These are phyloP conservation scores for Menura novaehollandiae DNA, from an alignment of 2,113 vertebrate genomes.

Conservation along the genomic window DNA sequence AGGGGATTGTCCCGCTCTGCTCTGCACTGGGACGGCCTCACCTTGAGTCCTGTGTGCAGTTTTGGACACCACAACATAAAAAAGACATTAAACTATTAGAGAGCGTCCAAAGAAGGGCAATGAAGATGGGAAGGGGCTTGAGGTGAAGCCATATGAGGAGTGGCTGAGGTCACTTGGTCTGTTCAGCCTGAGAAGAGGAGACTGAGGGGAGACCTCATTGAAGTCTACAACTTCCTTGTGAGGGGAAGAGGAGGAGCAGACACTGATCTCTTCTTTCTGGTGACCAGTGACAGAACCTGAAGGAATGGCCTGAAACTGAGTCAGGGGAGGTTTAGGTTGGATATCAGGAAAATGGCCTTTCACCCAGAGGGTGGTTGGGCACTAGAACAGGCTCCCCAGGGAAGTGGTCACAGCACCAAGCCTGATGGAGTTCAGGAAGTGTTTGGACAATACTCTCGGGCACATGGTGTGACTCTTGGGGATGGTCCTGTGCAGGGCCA, in stretches of 20 bases:
- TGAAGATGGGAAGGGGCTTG: background rate
- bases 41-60: background rate
- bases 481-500: no score
- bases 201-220: background rate
- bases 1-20: background rate
- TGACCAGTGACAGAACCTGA: background rate
- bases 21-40: background rate
- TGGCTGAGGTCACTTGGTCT: background rate
- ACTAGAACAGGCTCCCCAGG: background rate
- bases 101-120: background rate
- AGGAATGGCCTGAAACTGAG: background rate
- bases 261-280: background rate
- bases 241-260: background rate
- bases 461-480: background rate
- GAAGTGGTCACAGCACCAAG: background rate
- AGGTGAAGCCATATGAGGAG: background rate
- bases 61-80: background rate
- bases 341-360: background rate
- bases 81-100: background rate
- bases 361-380: background rate
- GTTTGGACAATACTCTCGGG: background rate
- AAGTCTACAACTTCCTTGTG: background rate
- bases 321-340: background rate
- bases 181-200: background rate
- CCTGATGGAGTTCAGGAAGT: background rate